Evolutionary conservation across 2,113 vertebrate species (phyloP).

Genomic region (Rutilus rutilus): DNA sequence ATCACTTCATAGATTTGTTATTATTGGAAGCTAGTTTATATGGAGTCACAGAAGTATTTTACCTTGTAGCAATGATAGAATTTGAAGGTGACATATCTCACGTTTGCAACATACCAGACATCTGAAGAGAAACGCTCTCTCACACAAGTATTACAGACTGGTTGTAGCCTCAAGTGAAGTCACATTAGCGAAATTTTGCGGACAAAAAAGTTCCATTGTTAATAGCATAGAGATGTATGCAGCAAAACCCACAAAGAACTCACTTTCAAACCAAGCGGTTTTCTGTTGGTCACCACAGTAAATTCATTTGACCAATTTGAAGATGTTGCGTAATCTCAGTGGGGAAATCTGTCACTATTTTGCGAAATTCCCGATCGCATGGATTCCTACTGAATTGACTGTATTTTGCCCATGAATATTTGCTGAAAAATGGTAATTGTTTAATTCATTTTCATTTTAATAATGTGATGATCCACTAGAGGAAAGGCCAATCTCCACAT

Average conservation of each 20-base stretch:
- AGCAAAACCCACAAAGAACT: not conserved
- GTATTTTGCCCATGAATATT: not conserved
- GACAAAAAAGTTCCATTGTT: not conserved
- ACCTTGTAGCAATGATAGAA: not conserved
- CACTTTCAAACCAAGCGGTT: not conserved
- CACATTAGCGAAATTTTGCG: not conserved
- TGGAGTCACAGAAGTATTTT: not conserved
- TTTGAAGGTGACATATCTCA: slow-evolving; percentile 38
- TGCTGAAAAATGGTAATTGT: not conserved
- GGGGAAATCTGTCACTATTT: not conserved
- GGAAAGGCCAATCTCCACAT: not conserved
- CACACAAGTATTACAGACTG: not conserved
- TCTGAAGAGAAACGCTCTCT: not conserved
- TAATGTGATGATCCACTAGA: not conserved
- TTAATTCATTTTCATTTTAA: not conserved
- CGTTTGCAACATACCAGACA: slow-evolving; percentile 24
- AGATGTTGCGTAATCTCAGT: not conserved
- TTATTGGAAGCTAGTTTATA: slow-evolving; percentile 3
- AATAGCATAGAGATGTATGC: not conserved
- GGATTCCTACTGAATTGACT: not conserved
- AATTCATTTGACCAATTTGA: not conserved
- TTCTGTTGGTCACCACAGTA: not conserved
- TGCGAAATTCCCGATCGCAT: not conserved
- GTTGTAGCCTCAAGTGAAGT: not conserved
- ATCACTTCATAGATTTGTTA: not conserved